Evolutionary conservation across 2,113 vertebrate genomes (phyloP).

Genomic region (Engystomops pustulosus): DNA sequence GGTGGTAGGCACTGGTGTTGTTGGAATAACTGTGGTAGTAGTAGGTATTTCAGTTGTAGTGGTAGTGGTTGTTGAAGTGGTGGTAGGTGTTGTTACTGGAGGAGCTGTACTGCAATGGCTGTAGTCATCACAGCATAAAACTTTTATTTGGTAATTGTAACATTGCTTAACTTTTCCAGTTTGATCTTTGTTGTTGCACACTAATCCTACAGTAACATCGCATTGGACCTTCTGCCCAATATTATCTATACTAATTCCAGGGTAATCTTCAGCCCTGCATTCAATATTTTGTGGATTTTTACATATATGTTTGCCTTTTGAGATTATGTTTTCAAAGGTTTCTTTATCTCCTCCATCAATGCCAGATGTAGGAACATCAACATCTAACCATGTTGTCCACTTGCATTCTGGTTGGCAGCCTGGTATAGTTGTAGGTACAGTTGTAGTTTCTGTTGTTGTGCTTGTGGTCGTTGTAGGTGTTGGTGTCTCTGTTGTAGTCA

Average conservation of each 20-base stretch:
- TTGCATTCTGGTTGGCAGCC: slow-evolving; percentile 33
- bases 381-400: slow-evolving; percentile 51
- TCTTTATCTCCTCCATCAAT: slow-evolving; percentile 28
- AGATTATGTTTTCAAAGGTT: not conserved
- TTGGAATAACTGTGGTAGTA: too few species aligned
- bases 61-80: not conserved
- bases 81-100: not conserved
- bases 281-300: slow-evolving; percentile 66
- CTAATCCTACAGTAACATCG: slow-evolving; percentile 63
- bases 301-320: slow-evolving; percentile 48
- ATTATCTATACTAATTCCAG: slow-evolving; percentile 29
- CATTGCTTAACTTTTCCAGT: slow-evolving; percentile 65
- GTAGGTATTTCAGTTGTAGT: too few species aligned
- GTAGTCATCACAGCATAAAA: slow-evolving; percentile 69
- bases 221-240: slow-evolving; percentile 70
- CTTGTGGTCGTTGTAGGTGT: not conserved
- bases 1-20: not conserved
- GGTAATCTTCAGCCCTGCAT: slow-evolving; percentile 68
- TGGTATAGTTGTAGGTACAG: not conserved
- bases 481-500: not conserved
- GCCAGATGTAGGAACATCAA: not conserved
- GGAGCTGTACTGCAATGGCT: slow-evolving; percentile 43
- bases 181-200: slow-evolving; percentile 72
- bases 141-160: slow-evolving; percentile 69
- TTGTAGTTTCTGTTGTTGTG: not conserved